These are phyloP conservation scores for Therioaphis trifolii DNA, from an alignment of 2,888 invertebrate genomes.

Conservation along the genomic window DNA sequence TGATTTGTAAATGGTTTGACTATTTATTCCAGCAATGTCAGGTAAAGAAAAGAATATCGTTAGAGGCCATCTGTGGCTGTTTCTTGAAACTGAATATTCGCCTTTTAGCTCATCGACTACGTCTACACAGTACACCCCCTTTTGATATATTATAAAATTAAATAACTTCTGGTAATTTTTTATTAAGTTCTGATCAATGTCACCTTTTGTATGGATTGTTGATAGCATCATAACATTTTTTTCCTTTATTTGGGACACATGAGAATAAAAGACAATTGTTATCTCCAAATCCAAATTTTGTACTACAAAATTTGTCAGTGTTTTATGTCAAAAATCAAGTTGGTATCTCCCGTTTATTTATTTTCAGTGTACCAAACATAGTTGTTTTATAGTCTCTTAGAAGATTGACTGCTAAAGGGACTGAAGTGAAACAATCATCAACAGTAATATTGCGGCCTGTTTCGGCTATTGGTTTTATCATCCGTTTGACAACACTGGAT, in stretches of 20 bases:
- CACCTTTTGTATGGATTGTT: conserved; percentile 65
- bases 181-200: conserved; percentile 65
- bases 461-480: conserved; percentile 23
- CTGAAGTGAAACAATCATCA: conserved; percentile 44
- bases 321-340: not conserved
- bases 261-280: conserved; percentile 66
- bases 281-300: conserved; percentile 66
- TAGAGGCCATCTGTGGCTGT: conserved; percentile 66
- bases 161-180: conserved; percentile 66
- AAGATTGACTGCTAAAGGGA: conserved; percentile 48
- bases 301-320: conserved; percentile 63
- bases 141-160: conserved; percentile 66
- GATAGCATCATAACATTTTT: conserved; percentile 66
- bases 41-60: conserved; percentile 66
- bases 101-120: conserved; percentile 66
- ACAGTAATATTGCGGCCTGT: conserved; percentile 37
- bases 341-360: conserved; percentile 32
- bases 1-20: conserved; percentile 28
- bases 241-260: conserved; percentile 66
- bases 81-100: conserved; percentile 65
- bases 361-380: conserved; percentile 50
- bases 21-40: conserved; percentile 66
- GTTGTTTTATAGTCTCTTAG: conserved; percentile 18
- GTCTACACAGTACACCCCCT: conserved; percentile 66
- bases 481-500: no score